Conservation (phyloP, 2,888 invertebrate species). For the Sycophila texana region DNA sequence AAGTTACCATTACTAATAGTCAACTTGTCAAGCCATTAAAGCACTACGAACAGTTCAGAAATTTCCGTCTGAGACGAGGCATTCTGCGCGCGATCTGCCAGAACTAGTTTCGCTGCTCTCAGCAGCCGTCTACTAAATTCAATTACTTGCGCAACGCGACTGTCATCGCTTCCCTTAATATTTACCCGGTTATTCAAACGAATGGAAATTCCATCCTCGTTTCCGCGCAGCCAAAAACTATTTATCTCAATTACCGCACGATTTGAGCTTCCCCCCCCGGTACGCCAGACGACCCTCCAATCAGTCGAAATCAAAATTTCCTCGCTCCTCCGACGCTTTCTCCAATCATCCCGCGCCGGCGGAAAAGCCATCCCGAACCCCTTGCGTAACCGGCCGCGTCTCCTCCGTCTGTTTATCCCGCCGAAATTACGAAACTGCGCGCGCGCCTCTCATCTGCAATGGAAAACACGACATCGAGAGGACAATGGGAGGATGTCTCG, state of each 20-base stretch:
- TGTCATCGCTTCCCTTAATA: slow-evolving; percentile 18
- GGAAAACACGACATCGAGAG: background rate
- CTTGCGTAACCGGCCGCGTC: too few species aligned
- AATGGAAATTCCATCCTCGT: slow-evolving; percentile 6
- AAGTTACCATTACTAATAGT: too few species aligned
- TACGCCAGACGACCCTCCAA: background rate
- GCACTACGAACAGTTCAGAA: background rate
- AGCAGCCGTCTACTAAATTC: too few species aligned
- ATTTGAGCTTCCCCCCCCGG: background rate
- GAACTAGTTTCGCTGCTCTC: too few species aligned
- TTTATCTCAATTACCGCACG: slow-evolving; percentile 16
- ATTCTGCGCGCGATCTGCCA: too few species aligned
- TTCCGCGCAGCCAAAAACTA: background rate
- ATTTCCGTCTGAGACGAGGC: background rate
- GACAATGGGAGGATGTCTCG: background rate
- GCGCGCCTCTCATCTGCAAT: background rate
- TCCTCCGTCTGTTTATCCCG: too few species aligned
- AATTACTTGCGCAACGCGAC: too few species aligned
- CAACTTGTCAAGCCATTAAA: background rate
- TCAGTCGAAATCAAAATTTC: slow-evolving; percentile 10
- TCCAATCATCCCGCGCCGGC: too few species aligned
- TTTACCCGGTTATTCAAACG: slow-evolving; percentile 7
- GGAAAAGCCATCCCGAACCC: too few species aligned
- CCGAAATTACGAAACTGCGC: background rate
- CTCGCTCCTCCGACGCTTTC: background rate